A percentile compares a stretch with the other conserved stretches of the same genome.
Evolutionary conservation across 2,113 vertebrate species (phyloP).

Genomic region (Etia nguti): DNA sequence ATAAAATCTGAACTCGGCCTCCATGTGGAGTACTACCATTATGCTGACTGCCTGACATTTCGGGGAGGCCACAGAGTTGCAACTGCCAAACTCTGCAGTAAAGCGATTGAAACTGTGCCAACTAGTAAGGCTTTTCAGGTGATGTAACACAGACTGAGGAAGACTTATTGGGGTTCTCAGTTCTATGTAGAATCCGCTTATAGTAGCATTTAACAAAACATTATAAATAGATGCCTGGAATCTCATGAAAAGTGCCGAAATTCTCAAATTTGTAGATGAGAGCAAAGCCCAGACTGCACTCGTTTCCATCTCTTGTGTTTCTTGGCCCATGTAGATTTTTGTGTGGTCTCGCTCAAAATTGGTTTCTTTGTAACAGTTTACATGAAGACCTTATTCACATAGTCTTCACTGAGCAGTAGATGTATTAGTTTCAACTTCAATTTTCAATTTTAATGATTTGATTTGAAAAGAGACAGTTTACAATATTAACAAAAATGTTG

Average conservation of each 20-base stretch:
- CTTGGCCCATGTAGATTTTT: neutral
- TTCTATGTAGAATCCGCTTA: neutral
- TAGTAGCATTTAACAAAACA: neutral
- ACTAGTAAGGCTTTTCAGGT: neutral
- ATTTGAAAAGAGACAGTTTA: accelerated
- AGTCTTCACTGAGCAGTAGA: neutral
- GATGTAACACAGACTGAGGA: neutral
- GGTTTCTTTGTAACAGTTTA: neutral
- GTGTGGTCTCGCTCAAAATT: neutral
- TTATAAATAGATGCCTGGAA: neutral
- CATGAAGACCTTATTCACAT: neutral
- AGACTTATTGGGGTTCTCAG: neutral
- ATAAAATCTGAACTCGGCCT: conserved; percentile 24
- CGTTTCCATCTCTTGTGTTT: neutral
- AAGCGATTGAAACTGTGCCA: neutral
- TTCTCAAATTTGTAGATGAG: neutral
- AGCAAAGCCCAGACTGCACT: neutral
- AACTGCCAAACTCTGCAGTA: neutral
- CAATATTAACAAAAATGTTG: neutral
- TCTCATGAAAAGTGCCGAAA: neutral
- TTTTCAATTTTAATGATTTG: accelerated
- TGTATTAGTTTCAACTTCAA: neutral
- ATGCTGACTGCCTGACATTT: neutral
- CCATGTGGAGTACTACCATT: conserved; percentile 4
- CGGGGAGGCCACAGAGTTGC: neutral